Percentiles rank a stretch among this genome's conserved stretches.
phyloP scores from a whole-genome alignment of 1,140 invertebrate genomes.

The Meloidogyne hapla region DNA sequence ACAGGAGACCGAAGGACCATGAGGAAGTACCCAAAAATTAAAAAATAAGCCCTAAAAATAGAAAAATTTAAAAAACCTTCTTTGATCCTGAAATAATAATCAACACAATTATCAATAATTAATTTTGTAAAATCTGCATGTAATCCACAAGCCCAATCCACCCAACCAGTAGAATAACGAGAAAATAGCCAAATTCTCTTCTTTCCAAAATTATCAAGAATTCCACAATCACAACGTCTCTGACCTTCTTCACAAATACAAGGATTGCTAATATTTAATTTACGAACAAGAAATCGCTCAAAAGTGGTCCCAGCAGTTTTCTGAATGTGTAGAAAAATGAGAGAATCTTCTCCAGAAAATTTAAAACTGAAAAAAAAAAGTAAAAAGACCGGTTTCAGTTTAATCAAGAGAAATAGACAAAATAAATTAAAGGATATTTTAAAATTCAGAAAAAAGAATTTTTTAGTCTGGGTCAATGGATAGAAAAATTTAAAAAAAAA shows the following conservation, averaged over 20 bases:
- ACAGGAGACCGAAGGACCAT: too few species aligned
- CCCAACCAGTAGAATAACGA: conserved; percentile 84
- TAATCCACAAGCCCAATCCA: conserved; percentile 89
- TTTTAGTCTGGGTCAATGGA: too few species aligned
- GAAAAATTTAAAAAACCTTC: conserved; percentile 52
- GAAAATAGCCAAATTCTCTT: conserved; percentile 85
- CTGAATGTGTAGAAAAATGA: conserved; percentile 97
- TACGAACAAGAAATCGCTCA: conserved; percentile 70
- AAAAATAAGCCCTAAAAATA: too few species aligned
- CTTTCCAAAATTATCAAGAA: conserved; percentile 41
- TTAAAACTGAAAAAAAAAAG: conserved; percentile 25
- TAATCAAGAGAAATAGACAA: background rate
- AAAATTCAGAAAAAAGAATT: too few species aligned
- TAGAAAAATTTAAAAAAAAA: background rate
- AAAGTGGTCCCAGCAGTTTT: conserved; percentile 91
- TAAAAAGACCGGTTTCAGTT: background rate
- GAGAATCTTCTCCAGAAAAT: conserved; percentile 84
- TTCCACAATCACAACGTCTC: conserved; percentile 75
- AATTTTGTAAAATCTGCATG: conserved; percentile 98
- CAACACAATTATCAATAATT: conserved; percentile 73
- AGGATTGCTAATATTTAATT: conserved; percentile 56
- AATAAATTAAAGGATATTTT: too few species aligned
- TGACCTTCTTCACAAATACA: conserved; percentile 51
- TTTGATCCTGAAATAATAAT: conserved; percentile 64
- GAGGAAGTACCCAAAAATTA: too few species aligned